phyloP scores from a whole-genome alignment of 2,888 invertebrate species.

The Apamea epomidion region DNA sequence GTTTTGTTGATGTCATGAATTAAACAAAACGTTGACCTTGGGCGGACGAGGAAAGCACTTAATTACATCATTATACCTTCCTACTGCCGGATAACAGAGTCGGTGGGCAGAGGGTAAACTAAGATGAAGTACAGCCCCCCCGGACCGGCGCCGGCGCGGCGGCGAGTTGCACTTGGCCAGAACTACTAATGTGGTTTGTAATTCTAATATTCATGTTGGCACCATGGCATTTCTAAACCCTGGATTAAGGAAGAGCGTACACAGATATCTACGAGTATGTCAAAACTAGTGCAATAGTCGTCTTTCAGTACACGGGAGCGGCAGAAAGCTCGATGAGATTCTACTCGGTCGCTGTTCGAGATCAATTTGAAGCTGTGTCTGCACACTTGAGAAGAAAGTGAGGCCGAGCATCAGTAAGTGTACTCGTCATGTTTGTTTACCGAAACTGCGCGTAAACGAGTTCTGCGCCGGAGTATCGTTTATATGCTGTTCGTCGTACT shows the following conservation, averaged over 20 bases:
- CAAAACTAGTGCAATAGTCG: not conserved
- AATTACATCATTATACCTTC: not conserved
- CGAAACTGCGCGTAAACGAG: conserved; percentile 1
- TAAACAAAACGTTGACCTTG: conserved; percentile 15
- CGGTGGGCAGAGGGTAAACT: not conserved
- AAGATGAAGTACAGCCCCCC: not conserved
- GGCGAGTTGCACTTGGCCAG: not conserved
- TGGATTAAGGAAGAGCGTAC: not conserved
- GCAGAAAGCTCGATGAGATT: not conserved
- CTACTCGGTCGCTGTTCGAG: not conserved
- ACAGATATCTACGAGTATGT: not conserved
- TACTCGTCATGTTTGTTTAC: conserved; percentile 2
- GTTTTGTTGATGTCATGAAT: not conserved
- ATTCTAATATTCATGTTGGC: not conserved
- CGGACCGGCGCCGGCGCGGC: not conserved
- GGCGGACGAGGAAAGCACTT: conserved; percentile 3
- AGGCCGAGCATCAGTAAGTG: not conserved
- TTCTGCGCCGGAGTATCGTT: not conserved
- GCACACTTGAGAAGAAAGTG: conserved; percentile 12
- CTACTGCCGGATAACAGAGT: not conserved
- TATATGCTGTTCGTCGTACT: not conserved
- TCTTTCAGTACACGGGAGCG: not conserved
- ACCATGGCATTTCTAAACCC: not conserved
- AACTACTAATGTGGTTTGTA: not conserved
- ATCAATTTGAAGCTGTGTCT: not conserved